These are phyloP conservation scores for Thrips palmi DNA, from an alignment of 1,140 invertebrate genomes.

Conservation along the genomic window DNA sequence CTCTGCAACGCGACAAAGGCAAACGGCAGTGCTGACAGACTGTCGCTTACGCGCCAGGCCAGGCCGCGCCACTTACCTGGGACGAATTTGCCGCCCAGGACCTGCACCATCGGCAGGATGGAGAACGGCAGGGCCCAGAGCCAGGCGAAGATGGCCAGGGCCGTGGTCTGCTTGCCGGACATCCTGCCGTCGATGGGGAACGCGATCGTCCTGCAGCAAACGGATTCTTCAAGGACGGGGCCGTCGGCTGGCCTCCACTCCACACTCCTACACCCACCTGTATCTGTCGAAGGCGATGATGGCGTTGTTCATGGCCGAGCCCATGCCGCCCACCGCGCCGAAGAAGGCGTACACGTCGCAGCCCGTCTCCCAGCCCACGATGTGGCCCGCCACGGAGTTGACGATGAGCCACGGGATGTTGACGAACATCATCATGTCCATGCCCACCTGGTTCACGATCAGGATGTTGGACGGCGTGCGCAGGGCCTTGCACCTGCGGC, in stretches of 20 bases:
- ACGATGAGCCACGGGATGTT: conserved; percentile 51
- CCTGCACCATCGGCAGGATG: conserved; percentile 43
- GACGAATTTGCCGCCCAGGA: conserved; percentile 35
- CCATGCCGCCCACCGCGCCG: conserved; percentile 48
- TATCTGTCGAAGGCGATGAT: conserved; percentile 60
- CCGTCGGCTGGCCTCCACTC: not conserved
- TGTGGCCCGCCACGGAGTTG: conserved; percentile 44
- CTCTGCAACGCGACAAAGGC: conserved; percentile 29
- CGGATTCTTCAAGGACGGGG: conserved; percentile 8
- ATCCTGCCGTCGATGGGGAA: conserved; percentile 53
- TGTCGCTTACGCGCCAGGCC: too few species aligned
- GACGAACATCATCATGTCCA: conserved; percentile 55
- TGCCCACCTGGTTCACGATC: conserved; percentile 55
- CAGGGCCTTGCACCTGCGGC: conserved; percentile 38
- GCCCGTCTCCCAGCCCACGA: conserved; percentile 43
- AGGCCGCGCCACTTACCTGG: conserved; percentile 34
- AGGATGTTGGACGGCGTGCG: conserved; percentile 64
- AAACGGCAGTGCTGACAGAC: too few species aligned
- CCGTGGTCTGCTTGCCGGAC: conserved; percentile 38
- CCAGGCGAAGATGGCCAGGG: conserved; percentile 45
- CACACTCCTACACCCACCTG: conserved; percentile 35
- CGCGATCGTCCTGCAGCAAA: conserved; percentile 40
- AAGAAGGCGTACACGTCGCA: conserved; percentile 48
- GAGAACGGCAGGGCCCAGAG: conserved; percentile 50
- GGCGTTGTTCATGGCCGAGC: conserved; percentile 50